Evolutionary conservation across 1,140 invertebrate species (phyloP).

Genomic region (Parasteatoda tepidariorum): DNA sequence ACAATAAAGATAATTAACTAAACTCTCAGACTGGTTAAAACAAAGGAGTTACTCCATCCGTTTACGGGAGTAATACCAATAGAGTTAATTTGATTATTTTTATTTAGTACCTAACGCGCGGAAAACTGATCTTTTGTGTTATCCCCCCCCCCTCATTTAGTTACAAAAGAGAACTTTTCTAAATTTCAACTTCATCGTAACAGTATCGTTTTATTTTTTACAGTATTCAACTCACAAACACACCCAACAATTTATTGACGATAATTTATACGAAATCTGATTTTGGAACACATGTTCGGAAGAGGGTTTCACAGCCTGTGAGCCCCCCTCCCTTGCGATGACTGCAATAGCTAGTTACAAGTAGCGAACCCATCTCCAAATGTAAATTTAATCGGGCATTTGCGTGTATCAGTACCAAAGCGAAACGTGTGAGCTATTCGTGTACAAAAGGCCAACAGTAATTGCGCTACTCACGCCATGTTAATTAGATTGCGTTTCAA

Average conservation of each 20-base stretch:
- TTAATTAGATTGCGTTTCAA: constrained; percentile 58
- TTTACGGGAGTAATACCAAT: no score
- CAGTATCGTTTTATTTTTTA: not conserved
- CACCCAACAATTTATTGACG: constrained; percentile 54
- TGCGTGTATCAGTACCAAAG: constrained; percentile 28
- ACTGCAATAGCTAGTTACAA: constrained; percentile 37
- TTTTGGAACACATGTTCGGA: constrained; percentile 48
- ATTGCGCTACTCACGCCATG: constrained; percentile 56
- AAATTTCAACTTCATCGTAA: no score
- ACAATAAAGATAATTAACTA: no score
- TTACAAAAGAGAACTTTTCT: no score
- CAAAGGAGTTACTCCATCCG: no score
- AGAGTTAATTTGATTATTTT: no score
- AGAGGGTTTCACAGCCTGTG: constrained; percentile 5
- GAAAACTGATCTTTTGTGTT: no score
- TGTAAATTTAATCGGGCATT: constrained; percentile 60
- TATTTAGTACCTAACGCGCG: no score
- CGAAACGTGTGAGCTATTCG: constrained; percentile 57
- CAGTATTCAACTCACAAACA: not conserved
- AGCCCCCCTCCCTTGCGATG: constrained; percentile 35
- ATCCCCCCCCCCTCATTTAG: no score
- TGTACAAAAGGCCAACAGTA: constrained; percentile 60
- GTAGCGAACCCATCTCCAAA: constrained; percentile 57
- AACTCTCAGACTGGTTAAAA: no score
- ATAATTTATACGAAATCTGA: constrained; percentile 57